Percentiles rank a stretch among this genome's conserved stretches.
Evolutionary conservation across 2,113 vertebrate genomes (phyloP).

Genomic region (Benitochromis conjunctus): DNA sequence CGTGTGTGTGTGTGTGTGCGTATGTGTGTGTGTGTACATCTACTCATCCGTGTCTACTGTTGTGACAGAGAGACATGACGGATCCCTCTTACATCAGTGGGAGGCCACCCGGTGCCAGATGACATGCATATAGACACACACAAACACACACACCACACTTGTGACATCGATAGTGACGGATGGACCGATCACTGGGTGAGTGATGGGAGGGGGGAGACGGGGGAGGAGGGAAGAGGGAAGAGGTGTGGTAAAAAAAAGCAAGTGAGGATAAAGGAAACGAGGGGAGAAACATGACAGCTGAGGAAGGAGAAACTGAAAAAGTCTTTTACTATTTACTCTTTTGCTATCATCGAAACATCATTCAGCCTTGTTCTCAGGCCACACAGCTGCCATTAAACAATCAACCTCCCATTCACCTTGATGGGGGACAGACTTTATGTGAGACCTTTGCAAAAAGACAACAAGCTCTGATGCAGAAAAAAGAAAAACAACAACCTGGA

Average conservation of each 20-base stretch:
- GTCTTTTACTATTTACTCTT: background rate
- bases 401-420: background rate
- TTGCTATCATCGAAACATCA: slow-evolving; percentile 20
- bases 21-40: slow-evolving; percentile 18
- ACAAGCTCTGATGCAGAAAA: slow-evolving; percentile 41
- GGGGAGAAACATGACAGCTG: background rate
- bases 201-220: background rate
- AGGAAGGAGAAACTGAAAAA: background rate
- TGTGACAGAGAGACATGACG: slow-evolving; percentile 64
- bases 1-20: background rate
- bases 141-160: slow-evolving; percentile 1
- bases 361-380: background rate
- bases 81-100: slow-evolving; percentile 51
- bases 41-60: slow-evolving; percentile 51
- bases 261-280: background rate
- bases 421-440: slow-evolving; percentile 42
- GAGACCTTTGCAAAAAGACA: slow-evolving; percentile 52
- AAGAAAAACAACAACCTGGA: slow-evolving; percentile 1
- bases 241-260: background rate
- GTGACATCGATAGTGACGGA: slow-evolving; percentile 39
- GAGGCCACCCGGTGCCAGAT: slow-evolving; percentile 50
- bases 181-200: slow-evolving; percentile 29
- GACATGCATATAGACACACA: slow-evolving; percentile 11
- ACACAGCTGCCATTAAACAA: slow-evolving; percentile 24
- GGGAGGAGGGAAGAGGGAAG: background rate